phyloP scores from a whole-genome alignment of 2,113 vertebrate genomes.

The Melanotaenia duboulayi region DNA sequence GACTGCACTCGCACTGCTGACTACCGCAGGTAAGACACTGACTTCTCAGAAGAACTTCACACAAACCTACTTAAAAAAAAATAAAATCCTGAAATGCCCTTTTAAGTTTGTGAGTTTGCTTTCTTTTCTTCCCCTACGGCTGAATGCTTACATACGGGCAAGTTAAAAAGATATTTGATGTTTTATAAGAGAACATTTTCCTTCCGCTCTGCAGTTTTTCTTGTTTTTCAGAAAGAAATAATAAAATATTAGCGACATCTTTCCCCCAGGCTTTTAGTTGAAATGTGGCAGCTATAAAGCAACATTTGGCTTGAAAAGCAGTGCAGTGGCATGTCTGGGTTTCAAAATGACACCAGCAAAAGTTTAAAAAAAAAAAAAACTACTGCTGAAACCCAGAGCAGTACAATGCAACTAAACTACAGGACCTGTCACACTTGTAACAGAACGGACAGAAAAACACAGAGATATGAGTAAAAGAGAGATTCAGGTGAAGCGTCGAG shows the following conservation, averaged over 20 bases:
- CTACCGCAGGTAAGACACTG: not conserved
- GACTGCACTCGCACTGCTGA: not conserved
- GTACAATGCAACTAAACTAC: constrained; percentile 7
- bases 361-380: not conserved
- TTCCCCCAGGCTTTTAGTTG: constrained; percentile 13
- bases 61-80: not conserved
- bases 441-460: constrained; percentile 12
- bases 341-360: constrained; percentile 35
- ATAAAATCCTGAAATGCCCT: not conserved
- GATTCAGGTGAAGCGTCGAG: constrained; percentile 26
- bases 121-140: not conserved
- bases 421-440: constrained; percentile 32
- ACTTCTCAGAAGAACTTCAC: not conserved
- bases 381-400: constrained; percentile 10
- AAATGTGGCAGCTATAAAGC: constrained; percentile 11
- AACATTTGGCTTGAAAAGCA: constrained; percentile 13
- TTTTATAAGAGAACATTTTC: not conserved
- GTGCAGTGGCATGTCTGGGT: constrained; percentile 11
- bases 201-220: not conserved
- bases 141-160: not conserved
- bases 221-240: not conserved
- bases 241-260: constrained; percentile 10
- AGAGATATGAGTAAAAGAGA: constrained; percentile 14
- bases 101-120: not conserved
- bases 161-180: constrained; percentile 1